Conservation (phyloP, 2,888 invertebrate genomes). For the Lasioglossum vierecki region DNA sequence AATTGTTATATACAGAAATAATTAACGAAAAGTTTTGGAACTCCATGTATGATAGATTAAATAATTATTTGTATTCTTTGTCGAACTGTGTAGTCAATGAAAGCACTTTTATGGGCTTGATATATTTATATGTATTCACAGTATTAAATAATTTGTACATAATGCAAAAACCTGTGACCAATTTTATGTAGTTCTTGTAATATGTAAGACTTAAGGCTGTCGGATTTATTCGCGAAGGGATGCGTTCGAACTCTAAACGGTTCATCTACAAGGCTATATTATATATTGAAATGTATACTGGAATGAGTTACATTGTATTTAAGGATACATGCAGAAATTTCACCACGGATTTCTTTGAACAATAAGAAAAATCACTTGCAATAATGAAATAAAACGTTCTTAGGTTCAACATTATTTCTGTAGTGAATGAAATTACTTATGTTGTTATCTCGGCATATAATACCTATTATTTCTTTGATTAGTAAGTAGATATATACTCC, state of each 20-base stretch:
- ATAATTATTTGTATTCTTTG: conserved; percentile 67
- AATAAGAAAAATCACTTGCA: not conserved
- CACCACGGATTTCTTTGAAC: not conserved
- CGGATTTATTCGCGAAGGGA: conserved; percentile 63
- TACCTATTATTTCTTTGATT: conserved; percentile 2
- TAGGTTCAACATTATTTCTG: not conserved
- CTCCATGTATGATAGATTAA: conserved; percentile 56
- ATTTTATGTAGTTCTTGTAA: conserved; percentile 69
- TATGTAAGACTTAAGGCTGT: conserved; percentile 47
- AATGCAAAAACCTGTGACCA: conserved; percentile 67
- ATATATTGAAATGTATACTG: conserved; percentile 15
- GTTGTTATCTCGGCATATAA: not conserved
- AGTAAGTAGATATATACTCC: conserved; percentile 22
- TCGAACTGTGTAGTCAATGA: conserved; percentile 69
- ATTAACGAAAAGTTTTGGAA: conserved; percentile 33
- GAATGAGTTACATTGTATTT: conserved; percentile 8
- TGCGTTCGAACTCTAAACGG: conserved; percentile 40
- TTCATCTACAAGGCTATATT: conserved; percentile 21
- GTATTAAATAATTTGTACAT: conserved; percentile 80
- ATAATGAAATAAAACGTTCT: conserved; percentile 10
- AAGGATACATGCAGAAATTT: conserved; percentile 12
- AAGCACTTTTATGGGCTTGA: conserved; percentile 57
- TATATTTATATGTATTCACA: conserved; percentile 77
- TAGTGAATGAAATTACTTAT: conserved; percentile 9
- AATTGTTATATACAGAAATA: conserved; percentile 41